Evolutionary conservation across 1,140 invertebrate genomes (phyloP).

Genomic region (Drosophila rufa): DNA sequence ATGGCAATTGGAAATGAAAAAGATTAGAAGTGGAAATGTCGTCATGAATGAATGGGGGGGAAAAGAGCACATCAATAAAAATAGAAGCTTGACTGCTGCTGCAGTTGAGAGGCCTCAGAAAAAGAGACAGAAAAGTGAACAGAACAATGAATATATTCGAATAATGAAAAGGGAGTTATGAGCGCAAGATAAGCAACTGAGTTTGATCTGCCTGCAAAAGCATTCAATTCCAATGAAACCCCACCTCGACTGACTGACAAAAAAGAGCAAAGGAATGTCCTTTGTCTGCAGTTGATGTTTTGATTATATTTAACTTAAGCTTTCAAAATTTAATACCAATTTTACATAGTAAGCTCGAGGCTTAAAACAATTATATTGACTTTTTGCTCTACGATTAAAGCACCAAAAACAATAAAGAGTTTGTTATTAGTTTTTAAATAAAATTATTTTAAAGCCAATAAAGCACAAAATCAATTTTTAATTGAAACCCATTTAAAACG

Average conservation of each 20-base stretch:
- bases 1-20: conserved; percentile 58
- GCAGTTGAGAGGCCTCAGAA: conserved; percentile 36
- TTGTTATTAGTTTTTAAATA: too few relatives aligned
- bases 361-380: neutral
- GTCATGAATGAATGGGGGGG: conserved; percentile 51
- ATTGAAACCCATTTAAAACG: neutral
- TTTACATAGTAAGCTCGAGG: neutral
- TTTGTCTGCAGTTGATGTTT: neutral
- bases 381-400: too few relatives aligned
- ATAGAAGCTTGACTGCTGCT: conserved; percentile 38
- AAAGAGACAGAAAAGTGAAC: conserved; percentile 28
- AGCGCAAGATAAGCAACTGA: neutral
- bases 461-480: neutral
- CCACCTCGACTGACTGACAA: neutral
- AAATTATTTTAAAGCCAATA: neutral
- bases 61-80: conserved; percentile 53
- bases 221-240: conserved; percentile 3
- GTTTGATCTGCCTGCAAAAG: conserved; percentile 6
- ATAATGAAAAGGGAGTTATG: conserved; percentile 31
- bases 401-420: too few relatives aligned
- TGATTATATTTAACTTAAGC: neutral
- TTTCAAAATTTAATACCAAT: neutral
- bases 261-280: neutral
- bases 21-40: conserved; percentile 61
- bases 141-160: conserved; percentile 49